Base-by-base conservation (phyloP, 2,888 invertebrate genomes). In the Oscheius sp. region DNA sequence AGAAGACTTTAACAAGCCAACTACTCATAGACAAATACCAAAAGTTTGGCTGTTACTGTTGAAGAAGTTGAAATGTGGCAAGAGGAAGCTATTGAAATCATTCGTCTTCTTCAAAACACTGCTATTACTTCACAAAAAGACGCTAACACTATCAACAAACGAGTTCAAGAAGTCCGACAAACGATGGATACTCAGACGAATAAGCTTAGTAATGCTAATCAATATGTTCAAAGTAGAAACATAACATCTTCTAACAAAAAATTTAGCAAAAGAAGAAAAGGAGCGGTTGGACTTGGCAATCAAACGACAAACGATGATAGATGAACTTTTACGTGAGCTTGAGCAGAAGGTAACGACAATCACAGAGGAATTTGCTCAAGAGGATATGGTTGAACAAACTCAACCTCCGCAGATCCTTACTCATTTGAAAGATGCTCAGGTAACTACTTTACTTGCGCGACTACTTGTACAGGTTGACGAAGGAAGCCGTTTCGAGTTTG, bases 41-140 rank as follows among this genome's bases (percentile, higher is more conserved):
- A 67, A 3, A 70, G 70, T 28, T 54, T 73, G 44, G 56, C 72
- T 17, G 64, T 67, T n/a, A 71, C 71, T 0, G 71, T 77, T 12
- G 73, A 80, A 41, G 77, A 77, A 49, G 70, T 80, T 54, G 74
- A 78, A 33, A 77, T 74, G 74, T 77, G 77, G 80, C 78, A 80
- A 24, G 78, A 77, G 32, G 77, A 80, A 36, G 71, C 71, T 0
- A 64, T 78, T 22, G 78, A 78, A 41, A 78, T 74, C 9, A 74
- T 79, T 49, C 59, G 76, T 38, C 51, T 56, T 26, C 44, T 65
- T 2, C 51, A 45, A 45, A 38, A 36, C 20, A 54, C 65, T 20
- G 30, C 22, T 1, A 51, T 65, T 30, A 51, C 45, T n/a, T 33
- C 30, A 9, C 59, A 44, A 33, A 45, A 57, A 50, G 77, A 78